A percentile compares a stretch with the other conserved stretches of the same genome.
These are phyloP conservation scores for Macquaria australasica DNA, from an alignment of 2,113 vertebrate species.

Conservation along the genomic window DNA sequence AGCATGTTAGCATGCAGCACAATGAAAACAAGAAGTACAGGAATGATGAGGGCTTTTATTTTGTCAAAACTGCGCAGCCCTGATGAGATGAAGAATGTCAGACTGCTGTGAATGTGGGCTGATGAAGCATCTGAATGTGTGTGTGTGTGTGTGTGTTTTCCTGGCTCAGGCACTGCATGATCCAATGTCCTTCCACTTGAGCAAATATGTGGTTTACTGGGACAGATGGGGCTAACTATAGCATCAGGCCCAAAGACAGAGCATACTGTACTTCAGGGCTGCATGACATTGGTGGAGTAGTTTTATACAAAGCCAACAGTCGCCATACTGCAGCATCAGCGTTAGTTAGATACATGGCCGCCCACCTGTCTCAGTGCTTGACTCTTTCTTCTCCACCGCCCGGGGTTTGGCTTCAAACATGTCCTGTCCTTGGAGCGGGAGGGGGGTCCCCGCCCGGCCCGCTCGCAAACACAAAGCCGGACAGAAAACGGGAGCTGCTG, in stretches of 20 bases:
- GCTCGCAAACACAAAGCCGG: conserved; percentile 53
- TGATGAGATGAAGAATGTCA: not conserved
- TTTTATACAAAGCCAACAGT: not conserved
- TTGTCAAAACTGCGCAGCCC: not conserved
- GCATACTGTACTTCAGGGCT: conserved; percentile 28
- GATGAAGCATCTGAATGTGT: conserved; percentile 8
- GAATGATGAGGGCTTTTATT: conserved; percentile 6
- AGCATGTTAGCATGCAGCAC: no score
- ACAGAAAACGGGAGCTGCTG: conserved; percentile 35
- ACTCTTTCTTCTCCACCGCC: conserved; percentile 88
- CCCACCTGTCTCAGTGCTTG: conserved; percentile 90
- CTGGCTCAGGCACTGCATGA: conserved; percentile 13
- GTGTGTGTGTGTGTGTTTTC: not conserved
- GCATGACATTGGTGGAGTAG: not conserved
- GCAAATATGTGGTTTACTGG: conserved; percentile 72
- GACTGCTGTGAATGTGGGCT: conserved; percentile 1
- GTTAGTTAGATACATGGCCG: not conserved
- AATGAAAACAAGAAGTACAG: not conserved
- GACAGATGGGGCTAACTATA: conserved; percentile 65
- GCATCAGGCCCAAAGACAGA: conserved; percentile 26
- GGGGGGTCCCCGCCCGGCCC: conserved; percentile 13
- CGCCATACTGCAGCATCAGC: not conserved
- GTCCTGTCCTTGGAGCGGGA: conserved; percentile 68
- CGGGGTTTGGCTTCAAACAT: conserved; percentile 91
- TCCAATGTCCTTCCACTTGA: conserved; percentile 61